A percentile compares a stretch with the other conserved stretches of the same genome.
Evolutionary conservation across 2,888 invertebrate genomes (phyloP).

Genomic region (Leptopilina drosophilae): DNA sequence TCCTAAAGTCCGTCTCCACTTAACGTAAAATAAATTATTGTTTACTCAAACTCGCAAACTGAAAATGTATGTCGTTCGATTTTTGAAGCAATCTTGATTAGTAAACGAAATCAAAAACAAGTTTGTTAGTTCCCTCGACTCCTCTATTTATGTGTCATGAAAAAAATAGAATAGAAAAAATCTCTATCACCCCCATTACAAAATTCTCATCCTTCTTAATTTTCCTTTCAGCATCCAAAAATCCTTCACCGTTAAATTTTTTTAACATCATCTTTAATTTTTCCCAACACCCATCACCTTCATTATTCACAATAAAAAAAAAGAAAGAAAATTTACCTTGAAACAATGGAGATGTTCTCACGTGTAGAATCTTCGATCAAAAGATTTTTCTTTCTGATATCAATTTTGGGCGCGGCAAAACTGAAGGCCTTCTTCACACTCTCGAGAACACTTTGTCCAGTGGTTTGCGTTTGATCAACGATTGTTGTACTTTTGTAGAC

Average conservation of each 20-base stretch:
- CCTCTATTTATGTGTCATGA: too few relatives aligned
- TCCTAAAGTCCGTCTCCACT: constrained; percentile 64
- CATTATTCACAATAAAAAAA: not conserved
- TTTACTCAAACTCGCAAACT: not conserved
- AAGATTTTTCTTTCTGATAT: constrained; percentile 74
- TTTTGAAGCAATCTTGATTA: constrained; percentile 7
- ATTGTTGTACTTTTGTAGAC: constrained; percentile 83
- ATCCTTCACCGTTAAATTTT: too few relatives aligned
- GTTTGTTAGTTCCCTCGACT: too few relatives aligned
- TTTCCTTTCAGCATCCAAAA: too few relatives aligned
- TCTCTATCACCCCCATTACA: too few relatives aligned
- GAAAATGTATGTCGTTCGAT: constrained; percentile 17
- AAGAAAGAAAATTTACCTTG: constrained; percentile 70
- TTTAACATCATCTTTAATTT: too few relatives aligned
- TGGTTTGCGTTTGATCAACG: constrained; percentile 78
- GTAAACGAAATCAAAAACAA: not conserved
- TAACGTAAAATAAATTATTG: constrained; percentile 52
- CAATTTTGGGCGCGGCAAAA: constrained; percentile 77
- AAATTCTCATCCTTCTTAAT: too few relatives aligned
- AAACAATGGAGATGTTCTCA: constrained; percentile 75
- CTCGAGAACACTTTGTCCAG: constrained; percentile 79
- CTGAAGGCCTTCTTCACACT: constrained; percentile 82
- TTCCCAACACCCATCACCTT: not conserved
- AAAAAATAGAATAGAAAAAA: too few relatives aligned
- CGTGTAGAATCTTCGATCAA: constrained; percentile 72